Conservation (phyloP, 2,797 vertebrate species). For the Schizothorax lantsangensis region DNA sequence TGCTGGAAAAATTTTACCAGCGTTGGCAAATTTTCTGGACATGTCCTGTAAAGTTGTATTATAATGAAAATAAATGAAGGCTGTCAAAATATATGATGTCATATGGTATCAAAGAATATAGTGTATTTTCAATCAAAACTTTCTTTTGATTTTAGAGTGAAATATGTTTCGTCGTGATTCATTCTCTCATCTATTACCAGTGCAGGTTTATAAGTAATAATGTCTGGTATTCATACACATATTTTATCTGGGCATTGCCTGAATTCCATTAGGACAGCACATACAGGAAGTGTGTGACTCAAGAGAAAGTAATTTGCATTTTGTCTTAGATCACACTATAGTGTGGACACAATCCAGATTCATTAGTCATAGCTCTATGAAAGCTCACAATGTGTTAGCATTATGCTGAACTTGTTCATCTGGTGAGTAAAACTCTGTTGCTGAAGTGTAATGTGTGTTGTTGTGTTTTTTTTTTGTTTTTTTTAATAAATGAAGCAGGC, state of each 20-base stretch:
- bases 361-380: not conserved
- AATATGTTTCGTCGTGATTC: not conserved
- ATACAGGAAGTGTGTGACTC: constrained; percentile 9
- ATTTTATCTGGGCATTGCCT: constrained; percentile 1
- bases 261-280: not conserved
- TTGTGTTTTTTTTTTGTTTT: not conserved
- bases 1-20: not conserved
- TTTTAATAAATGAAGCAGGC: not conserved
- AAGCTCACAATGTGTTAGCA: not conserved
- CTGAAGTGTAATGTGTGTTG: too few relatives aligned
- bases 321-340: constrained; percentile 7
- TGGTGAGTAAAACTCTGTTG: not conserved
- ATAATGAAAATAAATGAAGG: not conserved
- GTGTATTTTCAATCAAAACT: not conserved
- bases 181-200: not conserved
- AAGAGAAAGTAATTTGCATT: not conserved
- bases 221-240: constrained; percentile 8
- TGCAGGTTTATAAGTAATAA: not conserved
- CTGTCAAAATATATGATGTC: not conserved
- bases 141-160: not conserved
- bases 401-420: not conserved
- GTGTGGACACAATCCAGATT: not conserved
- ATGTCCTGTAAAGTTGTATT: constrained; percentile 10
- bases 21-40: constrained; percentile 30
- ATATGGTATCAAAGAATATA: not conserved